Evolutionary conservation across 2,888 invertebrate genomes (phyloP).

Genomic region (Eilema griseolum): DNA sequence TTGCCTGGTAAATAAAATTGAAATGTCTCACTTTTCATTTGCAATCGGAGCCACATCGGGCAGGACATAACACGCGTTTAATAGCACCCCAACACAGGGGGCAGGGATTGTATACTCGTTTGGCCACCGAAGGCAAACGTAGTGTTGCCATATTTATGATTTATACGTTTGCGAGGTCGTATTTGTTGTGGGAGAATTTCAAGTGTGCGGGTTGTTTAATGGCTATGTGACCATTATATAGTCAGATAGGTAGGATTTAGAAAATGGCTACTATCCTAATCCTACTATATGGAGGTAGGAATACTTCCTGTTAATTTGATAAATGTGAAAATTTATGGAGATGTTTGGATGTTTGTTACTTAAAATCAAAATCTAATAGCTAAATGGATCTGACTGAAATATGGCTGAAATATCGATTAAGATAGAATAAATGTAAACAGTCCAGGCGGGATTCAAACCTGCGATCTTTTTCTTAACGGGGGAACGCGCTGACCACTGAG

Average conservation of each 20-base stretch:
- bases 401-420: too few relatives aligned
- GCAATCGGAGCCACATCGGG: slow-evolving; percentile 27
- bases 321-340: too few relatives aligned
- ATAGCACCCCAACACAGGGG: slow-evolving; percentile 28
- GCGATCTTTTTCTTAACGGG: too few relatives aligned
- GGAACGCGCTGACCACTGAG: too few relatives aligned
- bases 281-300: too few relatives aligned
- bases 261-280: not conserved
- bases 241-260: not conserved
- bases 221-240: not conserved
- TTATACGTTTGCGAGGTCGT: slow-evolving; percentile 31
- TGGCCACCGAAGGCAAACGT: slow-evolving; percentile 32
- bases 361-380: too few relatives aligned
- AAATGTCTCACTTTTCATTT: slow-evolving; percentile 42
- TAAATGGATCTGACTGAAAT: too few relatives aligned
- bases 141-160: slow-evolving; percentile 44
- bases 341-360: too few relatives aligned
- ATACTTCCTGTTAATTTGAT: too few relatives aligned
- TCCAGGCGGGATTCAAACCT: too few relatives aligned
- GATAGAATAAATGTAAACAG: too few relatives aligned
- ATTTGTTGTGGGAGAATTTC: slow-evolving; percentile 17
- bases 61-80: slow-evolving; percentile 42
- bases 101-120: slow-evolving; percentile 43
- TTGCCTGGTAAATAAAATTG: slow-evolving; percentile 29
- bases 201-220: not conserved